These are phyloP conservation scores for Dryas iulia DNA, from an alignment of 1,140 invertebrate genomes.

Conservation along the genomic window DNA sequence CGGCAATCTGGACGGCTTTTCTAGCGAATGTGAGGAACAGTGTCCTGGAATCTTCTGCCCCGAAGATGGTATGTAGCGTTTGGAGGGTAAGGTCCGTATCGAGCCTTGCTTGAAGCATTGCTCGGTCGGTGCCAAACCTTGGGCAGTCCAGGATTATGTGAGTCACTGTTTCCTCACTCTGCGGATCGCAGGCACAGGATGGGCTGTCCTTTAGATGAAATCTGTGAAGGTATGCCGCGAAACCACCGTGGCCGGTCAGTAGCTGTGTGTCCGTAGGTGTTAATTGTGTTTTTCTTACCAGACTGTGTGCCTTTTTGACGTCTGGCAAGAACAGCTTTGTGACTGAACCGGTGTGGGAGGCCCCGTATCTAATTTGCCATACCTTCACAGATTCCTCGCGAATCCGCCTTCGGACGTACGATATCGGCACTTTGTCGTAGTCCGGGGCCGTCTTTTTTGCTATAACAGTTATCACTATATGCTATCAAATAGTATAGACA, in stretches of 20 bases:
- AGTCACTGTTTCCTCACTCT: constrained; percentile 7
- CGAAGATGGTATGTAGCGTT: not conserved
- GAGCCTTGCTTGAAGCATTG: not conserved
- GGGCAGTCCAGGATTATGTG: constrained; percentile 27
- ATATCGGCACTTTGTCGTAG: constrained; percentile 33
- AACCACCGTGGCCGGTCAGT: constrained; percentile 35
- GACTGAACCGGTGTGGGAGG: constrained; percentile 5
- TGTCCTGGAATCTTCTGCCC: not conserved
- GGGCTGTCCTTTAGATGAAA: constrained; percentile 28
- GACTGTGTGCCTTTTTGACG: constrained; percentile 10
- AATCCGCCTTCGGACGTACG: constrained; percentile 29
- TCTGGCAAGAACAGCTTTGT: constrained; percentile 36
- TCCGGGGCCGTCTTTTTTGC: constrained; percentile 5
- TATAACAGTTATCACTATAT: too few relatives aligned
- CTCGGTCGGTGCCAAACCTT: not conserved
- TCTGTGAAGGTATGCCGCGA: constrained; percentile 29
- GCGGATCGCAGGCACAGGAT: constrained; percentile 17
- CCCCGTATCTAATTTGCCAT: constrained; percentile 32
- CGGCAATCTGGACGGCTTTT: not conserved
- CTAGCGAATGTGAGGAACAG: not conserved
- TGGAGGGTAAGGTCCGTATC: not conserved
- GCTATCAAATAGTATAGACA: too few relatives aligned
- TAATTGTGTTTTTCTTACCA: constrained; percentile 12
- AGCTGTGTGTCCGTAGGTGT: constrained; percentile 10
- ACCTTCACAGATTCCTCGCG: constrained; percentile 24